Conservation (phyloP, 2,797 vertebrate genomes). For the Protonibea diacanthus region DNA sequence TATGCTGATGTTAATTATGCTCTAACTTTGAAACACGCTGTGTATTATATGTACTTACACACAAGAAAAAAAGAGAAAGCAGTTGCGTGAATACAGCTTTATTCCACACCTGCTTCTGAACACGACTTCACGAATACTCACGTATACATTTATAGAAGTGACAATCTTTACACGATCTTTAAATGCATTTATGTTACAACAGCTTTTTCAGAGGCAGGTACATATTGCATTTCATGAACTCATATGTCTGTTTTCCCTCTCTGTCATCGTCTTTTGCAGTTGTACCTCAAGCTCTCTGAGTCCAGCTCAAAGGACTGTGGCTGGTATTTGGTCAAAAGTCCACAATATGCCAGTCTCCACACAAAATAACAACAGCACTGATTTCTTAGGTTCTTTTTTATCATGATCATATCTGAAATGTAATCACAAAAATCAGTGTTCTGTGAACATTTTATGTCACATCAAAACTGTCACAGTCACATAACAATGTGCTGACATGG, state of each 20-base stretch:
- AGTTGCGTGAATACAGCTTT: conserved; percentile 28
- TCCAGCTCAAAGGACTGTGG: background rate
- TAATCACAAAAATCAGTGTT: background rate
- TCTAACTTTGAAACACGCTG: background rate
- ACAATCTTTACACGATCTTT: conserved; percentile 29
- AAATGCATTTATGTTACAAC: background rate
- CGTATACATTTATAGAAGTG: conserved; percentile 22
- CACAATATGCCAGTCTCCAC: background rate
- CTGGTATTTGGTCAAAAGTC: background rate
- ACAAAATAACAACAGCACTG: background rate
- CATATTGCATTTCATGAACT: background rate
- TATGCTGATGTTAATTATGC: background rate
- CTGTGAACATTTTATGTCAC: background rate
- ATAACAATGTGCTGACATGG: conserved; percentile 1
- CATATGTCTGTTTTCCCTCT: background rate
- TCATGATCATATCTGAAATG: background rate
- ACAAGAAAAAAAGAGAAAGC: conserved; percentile 9
- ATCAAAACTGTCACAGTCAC: background rate
- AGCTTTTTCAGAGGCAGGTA: background rate
- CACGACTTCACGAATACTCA: conserved; percentile 10
- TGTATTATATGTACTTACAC: background rate
- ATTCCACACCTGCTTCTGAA: conserved; percentile 26
- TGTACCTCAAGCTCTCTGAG: background rate
- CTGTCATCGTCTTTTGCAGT: background rate
- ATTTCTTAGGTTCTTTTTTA: background rate